Evolutionary conservation across 35 echinoderm and acorn worm species (phyloP), one percentile per base, ranked within the genome.

Genomic region (Acanthaster planci): DNA sequence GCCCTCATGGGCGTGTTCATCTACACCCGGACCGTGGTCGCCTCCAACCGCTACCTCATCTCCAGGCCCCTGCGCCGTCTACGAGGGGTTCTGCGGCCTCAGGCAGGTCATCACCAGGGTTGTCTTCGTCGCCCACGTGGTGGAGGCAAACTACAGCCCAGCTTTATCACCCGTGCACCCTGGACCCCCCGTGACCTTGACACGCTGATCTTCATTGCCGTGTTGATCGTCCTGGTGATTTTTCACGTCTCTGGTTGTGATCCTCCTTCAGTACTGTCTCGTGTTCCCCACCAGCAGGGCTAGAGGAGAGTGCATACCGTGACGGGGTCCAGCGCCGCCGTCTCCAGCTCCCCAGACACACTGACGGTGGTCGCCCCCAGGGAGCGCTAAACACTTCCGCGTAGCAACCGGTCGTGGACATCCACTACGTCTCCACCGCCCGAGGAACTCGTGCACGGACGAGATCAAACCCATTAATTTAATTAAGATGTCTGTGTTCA

Each of bases 211-310:
- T 72, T 72, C 34, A 34, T 72, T 10, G 30, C 64, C 30, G 34
- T 72, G 23, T 26, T 72, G 64, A 72, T 36, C 64, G 64, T 72
- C 19, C 64, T 72, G 64, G 64, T 72, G 34, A 72, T 72, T 72
- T n/a, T 72, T 72, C 64, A 72, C 64, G 1, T 5, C 64, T 29
- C 2, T 35, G 7, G 26, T 72, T 8, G 26, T 72, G 64, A 72
- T 72, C 26, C 22, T 26, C 34, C 8, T 16, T 10, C 29, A 31
- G 64, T 72, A 72, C 34, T 36, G 2, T 35, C 34, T 72, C 26
- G 30, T 72, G 64, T 72, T 72, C 26, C 64, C 2, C n/a, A 34
- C 29, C 64, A 72, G 22, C 18, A 19, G 64, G 23, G 64, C 29
- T 10, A 72, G 64, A 26, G 64, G 26, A 19, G 64, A 72, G 64